A percentile compares a stretch with the other conserved stretches of the same genome.
These are phyloP conservation scores for Lordiphosa stackelbergi DNA, from an alignment of 1,140 invertebrate species.

Conservation along the genomic window DNA sequence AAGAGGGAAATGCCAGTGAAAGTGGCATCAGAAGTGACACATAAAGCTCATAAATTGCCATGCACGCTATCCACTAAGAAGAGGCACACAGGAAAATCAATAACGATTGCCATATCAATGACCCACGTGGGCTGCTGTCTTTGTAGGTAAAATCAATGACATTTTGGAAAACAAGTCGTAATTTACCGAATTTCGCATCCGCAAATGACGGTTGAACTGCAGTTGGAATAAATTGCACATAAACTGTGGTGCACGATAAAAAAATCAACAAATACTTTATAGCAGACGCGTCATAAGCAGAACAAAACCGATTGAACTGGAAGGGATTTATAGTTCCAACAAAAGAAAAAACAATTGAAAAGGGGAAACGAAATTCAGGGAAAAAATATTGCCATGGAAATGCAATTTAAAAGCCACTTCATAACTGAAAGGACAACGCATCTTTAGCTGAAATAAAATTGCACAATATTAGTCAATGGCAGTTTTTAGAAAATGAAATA, in stretches of 20 bases:
- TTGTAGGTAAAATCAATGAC: conserved; percentile 47
- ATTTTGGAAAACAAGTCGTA: neutral
- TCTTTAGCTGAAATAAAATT: conserved; percentile 4
- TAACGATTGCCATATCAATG: conserved; percentile 57
- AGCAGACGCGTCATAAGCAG: conserved; percentile 11
- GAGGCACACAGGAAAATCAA: conserved; percentile 47
- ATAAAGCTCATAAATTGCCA: conserved; percentile 73
- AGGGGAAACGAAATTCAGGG: neutral
- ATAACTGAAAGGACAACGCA: neutral
- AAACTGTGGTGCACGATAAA: conserved; percentile 10
- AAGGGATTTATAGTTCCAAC: neutral
- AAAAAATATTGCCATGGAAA: conserved; percentile 3
- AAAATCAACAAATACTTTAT: conserved; percentile 3
- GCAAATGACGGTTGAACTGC: conserved; percentile 14
- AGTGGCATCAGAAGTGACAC: conserved; percentile 73
- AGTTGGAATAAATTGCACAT: conserved; percentile 20
- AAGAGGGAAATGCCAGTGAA: conserved; percentile 47
- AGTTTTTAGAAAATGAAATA: neutral
- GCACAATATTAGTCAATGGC: conserved; percentile 10
- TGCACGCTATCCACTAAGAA: conserved; percentile 57
- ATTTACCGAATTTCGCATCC: conserved; percentile 11
- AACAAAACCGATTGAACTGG: neutral
- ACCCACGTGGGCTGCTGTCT: conserved; percentile 19
- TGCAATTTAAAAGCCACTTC: conserved; percentile 1
- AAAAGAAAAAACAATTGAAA: conserved; percentile 15